Conservation (phyloP, 2,888 invertebrate genomes). For the Chrysolina oricalcia region DNA sequence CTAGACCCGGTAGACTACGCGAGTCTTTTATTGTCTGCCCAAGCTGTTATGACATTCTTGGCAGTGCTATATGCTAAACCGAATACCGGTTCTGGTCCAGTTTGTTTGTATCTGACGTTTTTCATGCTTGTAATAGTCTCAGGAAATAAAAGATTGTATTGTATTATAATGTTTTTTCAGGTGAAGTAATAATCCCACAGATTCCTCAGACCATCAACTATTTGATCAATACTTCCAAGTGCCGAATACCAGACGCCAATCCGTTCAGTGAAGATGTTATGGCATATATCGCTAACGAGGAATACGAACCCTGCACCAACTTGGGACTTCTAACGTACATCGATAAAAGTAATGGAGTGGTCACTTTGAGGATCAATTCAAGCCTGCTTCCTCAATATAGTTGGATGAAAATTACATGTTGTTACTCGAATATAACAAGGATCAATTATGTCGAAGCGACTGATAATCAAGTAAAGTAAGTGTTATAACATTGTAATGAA, state of each 20-base stretch:
- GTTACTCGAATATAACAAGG: constrained; percentile 67
- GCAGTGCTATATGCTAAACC: too few species aligned
- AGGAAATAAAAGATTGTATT: neutral
- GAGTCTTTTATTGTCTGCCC: too few species aligned
- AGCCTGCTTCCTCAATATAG: constrained; percentile 59
- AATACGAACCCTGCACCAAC: constrained; percentile 58
- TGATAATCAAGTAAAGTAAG: constrained; percentile 58
- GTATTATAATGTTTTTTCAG: neutral
- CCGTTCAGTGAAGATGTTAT: constrained; percentile 61
- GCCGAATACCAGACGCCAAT: constrained; percentile 61
- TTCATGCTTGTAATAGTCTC: too few species aligned
- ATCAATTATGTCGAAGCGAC: constrained; percentile 50
- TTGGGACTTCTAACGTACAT: constrained; percentile 59
- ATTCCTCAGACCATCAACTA: constrained; percentile 46
- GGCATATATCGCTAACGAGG: constrained; percentile 55
- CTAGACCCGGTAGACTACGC: too few species aligned
- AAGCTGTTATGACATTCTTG: too few species aligned
- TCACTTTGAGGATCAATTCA: constrained; percentile 56
- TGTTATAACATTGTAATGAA: neutral
- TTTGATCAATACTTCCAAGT: constrained; percentile 59
- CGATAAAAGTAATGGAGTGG: constrained; percentile 50
- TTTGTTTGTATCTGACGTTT: too few species aligned
- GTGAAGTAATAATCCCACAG: constrained; percentile 2
- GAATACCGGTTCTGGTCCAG: too few species aligned
- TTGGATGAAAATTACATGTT: constrained; percentile 55